Evolutionary conservation across 2,888 invertebrate species (phyloP).

Genomic region (Polyommatus iphigenia): DNA sequence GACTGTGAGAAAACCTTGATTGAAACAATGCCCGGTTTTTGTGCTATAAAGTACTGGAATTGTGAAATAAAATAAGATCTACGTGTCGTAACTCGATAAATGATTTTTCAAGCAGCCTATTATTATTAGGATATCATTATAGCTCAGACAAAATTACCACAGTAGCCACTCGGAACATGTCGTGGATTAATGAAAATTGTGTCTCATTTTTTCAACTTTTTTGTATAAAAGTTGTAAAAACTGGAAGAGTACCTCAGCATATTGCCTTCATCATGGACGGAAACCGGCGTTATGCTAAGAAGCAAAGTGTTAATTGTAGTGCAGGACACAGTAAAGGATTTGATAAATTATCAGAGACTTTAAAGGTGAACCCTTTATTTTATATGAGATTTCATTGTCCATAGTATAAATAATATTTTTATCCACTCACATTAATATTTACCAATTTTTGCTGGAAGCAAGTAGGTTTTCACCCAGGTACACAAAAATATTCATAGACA

Average conservation of each 20-base stretch:
- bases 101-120: neutral
- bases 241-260: conserved; percentile 93
- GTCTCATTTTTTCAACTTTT: conserved; percentile 58
- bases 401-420: too few species aligned
- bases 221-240: conserved; percentile 56
- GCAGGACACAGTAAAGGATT: conserved; percentile 93
- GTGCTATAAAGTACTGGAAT: neutral
- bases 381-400: too few species aligned
- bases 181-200: conserved; percentile 34
- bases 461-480: too few species aligned
- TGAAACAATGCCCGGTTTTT: conserved; percentile 2
- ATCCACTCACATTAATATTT: too few species aligned
- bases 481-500: too few species aligned
- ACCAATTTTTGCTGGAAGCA: too few species aligned
- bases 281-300: conserved; percentile 94
- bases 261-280: conserved; percentile 99
- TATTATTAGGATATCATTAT: neutral
- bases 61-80: neutral
- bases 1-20: conserved; percentile 7
- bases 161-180: neutral
- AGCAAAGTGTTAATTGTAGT: conserved; percentile 85
- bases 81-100: neutral
- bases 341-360: conserved; percentile 88
- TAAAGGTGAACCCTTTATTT: conserved; percentile 76
- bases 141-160: neutral